Evolutionary conservation across 2,888 invertebrate species (phyloP), one percentile per base, ranked within the genome.

Genomic region (Eubasilissa splendida): DNA sequence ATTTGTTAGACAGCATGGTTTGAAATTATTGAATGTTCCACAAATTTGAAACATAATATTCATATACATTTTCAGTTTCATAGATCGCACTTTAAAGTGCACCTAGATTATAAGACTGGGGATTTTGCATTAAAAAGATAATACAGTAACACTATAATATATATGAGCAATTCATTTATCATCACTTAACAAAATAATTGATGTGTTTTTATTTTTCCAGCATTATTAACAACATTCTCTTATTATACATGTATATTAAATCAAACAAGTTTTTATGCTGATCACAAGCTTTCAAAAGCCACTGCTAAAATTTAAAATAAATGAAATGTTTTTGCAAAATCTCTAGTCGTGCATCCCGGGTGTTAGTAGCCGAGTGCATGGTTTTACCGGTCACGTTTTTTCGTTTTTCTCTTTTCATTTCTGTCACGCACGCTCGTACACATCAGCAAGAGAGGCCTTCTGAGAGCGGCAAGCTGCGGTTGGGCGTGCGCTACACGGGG

Each of bases 401-500:
- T 56, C 63, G 53, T 77, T 77, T 74, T 33, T 63, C 42, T 59
- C 31, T 77, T 77, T 68, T 70, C 68, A 77, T 77, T 77, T 77
- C 58, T 77, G 59, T 70, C 70, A 50, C 58, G 70, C 70, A 53
- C 70, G 14, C 33, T 22, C 22, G 52, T 71, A n/a, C 14, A 22
- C 31, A 71, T 22, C 71, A 71, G 71, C 71, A 33, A 22, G 71
- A 71, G 31, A 53, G 54, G 22, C 10, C 71, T 53, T 53, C 54
- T 31, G 54, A 68, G 33, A 50, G 52, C 53, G 53, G 56, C 33
- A 70, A 63, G 71, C 59, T 71, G 73, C 59, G 71, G 14, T 22
- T 83, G 83, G 79, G 76, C 5, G 82, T 75, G 76, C 76, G 73
- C 78, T 71, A 63, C 75, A 70, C n/a, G 50, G 11, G 58, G 65